These are phyloP conservation scores for Microchrysa polita DNA, from an alignment of 2,888 invertebrate species.

Conservation along the genomic window DNA sequence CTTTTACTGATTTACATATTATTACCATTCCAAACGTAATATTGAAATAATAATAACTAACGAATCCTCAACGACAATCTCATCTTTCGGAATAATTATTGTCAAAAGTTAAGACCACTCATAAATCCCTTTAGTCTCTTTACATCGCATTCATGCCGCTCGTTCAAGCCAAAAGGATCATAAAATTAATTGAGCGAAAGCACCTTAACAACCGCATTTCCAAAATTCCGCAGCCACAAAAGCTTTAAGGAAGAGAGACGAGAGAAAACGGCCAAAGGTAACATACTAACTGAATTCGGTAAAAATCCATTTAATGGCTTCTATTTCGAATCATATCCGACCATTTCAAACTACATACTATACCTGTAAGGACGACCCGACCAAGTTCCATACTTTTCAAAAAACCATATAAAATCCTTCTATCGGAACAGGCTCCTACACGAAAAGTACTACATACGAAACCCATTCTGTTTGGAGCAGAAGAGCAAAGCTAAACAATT, in stretches of 20 bases:
- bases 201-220: slow-evolving; percentile 28
- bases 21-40: too few species aligned
- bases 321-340: slow-evolving; percentile 10
- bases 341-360: slow-evolving; percentile 3
- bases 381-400: neutral
- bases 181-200: slow-evolving; percentile 39
- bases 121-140: slow-evolving; percentile 28
- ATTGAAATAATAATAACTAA: neutral
- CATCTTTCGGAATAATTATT: slow-evolving; percentile 22
- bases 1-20: too few species aligned
- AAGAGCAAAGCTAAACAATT: neutral
- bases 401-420: neutral
- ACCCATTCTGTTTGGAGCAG: neutral
- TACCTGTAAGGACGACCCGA: neutral
- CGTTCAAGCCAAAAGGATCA: slow-evolving; percentile 9
- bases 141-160: neutral
- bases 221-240: slow-evolving; percentile 3
- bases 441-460: too few species aligned
- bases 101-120: slow-evolving; percentile 33
- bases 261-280: neutral
- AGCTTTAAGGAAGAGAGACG: too few species aligned
- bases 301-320: slow-evolving; percentile 19
- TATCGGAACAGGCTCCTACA: neutral
- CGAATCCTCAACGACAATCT: slow-evolving; percentile 4
- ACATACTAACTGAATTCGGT: slow-evolving; percentile 7